Base-by-base conservation (phyloP, 2,888 invertebrate species). In the Hanleya hanleyi region DNA sequence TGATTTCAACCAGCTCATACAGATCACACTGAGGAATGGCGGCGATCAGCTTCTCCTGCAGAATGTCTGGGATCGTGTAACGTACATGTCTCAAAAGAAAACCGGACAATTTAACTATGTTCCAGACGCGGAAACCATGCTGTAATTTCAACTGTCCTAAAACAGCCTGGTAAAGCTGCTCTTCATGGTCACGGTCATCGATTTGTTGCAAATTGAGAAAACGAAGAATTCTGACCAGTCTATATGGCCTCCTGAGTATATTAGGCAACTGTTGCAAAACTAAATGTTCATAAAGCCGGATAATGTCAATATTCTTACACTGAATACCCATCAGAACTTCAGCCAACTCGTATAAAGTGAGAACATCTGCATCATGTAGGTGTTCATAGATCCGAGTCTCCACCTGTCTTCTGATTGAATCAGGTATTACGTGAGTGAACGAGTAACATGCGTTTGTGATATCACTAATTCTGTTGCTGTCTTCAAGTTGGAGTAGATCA, bases 281-380 rank as follows among this genome's bases (percentile, higher is more conserved):
- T 41, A 70, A 69, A 33, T 65, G 62, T 47, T 80, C 77, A 50
- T 76, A 73, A n/a, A 67, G 18, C 0, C 29, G 12, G 7, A 81
- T 61, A 12, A 83, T 62, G 41, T 80, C 76, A 12, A 36, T 57
- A 61, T 79, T 77, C 2, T 70, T 35, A 15, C 77, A 36, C 5
- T 68, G 50, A 12, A 80, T 49, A 9, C 75, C 73, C 29, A 70
- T 7, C 49, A 83, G 62, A 22, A 68, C 69, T 47, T 83, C 81
- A 22, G 76, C 77, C 6, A 83, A 65, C 66, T 78, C 81, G 15
- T 80, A 81, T 37, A 83, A 70, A 9, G 73, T 66, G 18, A 82
- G 62, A 12, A 79, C 72, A 57, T 83, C 83, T 15, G 75, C 76
- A 38, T 80, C 73, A 18, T 74, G 69, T 35, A 81, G 38, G 22